Evolutionary conservation across 2,888 invertebrate species (phyloP).

Genomic region (Rosalia funebris): DNA sequence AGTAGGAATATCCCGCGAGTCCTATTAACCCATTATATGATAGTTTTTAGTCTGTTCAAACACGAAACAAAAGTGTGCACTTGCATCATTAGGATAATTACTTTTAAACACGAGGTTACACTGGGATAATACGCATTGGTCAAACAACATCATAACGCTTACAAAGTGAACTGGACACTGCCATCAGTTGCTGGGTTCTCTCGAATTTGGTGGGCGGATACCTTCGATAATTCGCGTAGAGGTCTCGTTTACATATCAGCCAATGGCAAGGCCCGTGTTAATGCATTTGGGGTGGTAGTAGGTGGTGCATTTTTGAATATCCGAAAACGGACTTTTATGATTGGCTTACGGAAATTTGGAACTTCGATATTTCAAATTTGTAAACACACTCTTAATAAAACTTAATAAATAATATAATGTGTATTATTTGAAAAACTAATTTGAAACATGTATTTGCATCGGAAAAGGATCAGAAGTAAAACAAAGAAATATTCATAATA

Average conservation of each 20-base stretch:
- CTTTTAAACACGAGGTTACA: slow-evolving; percentile 27
- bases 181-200: slow-evolving; percentile 51
- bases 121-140: slow-evolving; percentile 27
- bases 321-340: too few species aligned
- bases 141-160: slow-evolving; percentile 44
- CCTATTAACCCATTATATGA: too few species aligned
- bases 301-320: slow-evolving; percentile 63
- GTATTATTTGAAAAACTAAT: too few species aligned
- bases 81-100: slow-evolving; percentile 29
- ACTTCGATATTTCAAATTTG: too few species aligned
- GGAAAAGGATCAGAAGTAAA: too few species aligned
- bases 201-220: slow-evolving; percentile 61
- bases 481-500: too few species aligned
- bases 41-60: slow-evolving; percentile 34
- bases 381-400: too few species aligned
- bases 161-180: slow-evolving; percentile 44
- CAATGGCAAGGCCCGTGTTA: slow-evolving; percentile 60
- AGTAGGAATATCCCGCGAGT: too few species aligned
- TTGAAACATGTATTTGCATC: too few species aligned
- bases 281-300: slow-evolving; percentile 60
- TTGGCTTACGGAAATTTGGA: too few species aligned
- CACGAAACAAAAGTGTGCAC: slow-evolving; percentile 31
- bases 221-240: slow-evolving; percentile 58
- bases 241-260: slow-evolving; percentile 58
- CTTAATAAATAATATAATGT: too few species aligned